Conservation (phyloP, 2,113 vertebrate species). For the Cottus gobio region DNA sequence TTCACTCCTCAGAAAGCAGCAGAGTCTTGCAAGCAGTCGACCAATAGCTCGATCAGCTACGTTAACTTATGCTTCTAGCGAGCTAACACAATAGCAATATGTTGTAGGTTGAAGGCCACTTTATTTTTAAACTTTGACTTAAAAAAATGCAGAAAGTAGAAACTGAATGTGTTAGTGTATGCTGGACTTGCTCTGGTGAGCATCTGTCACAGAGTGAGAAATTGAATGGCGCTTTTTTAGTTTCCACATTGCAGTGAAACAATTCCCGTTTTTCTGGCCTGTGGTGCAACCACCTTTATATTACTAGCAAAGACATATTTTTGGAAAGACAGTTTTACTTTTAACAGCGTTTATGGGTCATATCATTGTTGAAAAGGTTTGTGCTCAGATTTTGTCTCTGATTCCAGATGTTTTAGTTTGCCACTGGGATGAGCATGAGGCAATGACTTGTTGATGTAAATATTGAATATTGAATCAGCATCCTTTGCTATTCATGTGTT, state of each 20-base stretch:
- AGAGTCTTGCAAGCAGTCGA: not conserved
- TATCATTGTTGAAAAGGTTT: not conserved
- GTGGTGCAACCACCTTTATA: not conserved
- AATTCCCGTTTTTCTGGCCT: not conserved
- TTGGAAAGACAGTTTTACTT: not conserved
- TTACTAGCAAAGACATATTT: not conserved
- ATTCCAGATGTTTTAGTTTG: not conserved
- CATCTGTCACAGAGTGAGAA: not conserved
- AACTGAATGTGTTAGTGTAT: not conserved
- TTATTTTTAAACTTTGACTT: no score
- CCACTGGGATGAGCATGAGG: not conserved
- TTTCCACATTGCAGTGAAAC: not conserved
- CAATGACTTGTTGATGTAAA: slow-evolving; percentile 6
- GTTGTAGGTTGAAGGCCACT: no score
- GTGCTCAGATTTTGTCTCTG: not conserved
- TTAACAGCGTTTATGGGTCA: not conserved
- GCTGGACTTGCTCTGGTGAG: not conserved
- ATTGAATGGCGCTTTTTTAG: not conserved
- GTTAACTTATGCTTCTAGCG: not conserved
- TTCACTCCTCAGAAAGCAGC: not conserved
- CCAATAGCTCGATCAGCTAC: slow-evolving; percentile 1
- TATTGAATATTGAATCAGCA: not conserved
- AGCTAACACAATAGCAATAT: not conserved
- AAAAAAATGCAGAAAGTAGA: not conserved
- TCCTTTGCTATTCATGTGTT: not conserved